Conservation (phyloP, 2,113 vertebrate genomes). For the Aegotheles bennettii region DNA sequence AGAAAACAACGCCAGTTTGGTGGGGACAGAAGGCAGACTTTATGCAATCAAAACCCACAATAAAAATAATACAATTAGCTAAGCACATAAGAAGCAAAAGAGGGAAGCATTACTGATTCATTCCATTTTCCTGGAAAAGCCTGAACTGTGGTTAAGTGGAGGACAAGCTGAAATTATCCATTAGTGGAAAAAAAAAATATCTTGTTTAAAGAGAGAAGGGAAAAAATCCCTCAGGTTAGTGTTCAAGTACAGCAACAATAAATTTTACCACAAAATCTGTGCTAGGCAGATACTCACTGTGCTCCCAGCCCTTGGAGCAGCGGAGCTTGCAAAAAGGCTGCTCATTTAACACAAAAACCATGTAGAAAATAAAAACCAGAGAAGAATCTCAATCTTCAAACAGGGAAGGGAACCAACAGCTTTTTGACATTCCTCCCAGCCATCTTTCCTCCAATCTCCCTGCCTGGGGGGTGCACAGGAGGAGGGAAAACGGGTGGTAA, state of each 20-base stretch:
- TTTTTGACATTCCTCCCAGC: not conserved
- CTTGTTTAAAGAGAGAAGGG: not conserved
- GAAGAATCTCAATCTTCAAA: not conserved
- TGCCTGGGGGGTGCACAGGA: not conserved
- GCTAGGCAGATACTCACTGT: not conserved
- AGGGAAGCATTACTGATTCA: not conserved
- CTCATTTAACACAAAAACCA: not conserved
- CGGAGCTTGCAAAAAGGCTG: not conserved
- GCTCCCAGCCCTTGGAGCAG: not conserved
- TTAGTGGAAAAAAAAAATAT: not conserved
- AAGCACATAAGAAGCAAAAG: not conserved
- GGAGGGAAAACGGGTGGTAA: fast-evolving
- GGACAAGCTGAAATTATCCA: conserved; percentile 11
- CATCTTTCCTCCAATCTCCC: not conserved
- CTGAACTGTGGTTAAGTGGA: not conserved
- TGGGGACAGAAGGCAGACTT: not conserved
- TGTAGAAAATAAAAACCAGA: not conserved
- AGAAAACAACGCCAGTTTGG: not conserved
- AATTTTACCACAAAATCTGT: not conserved
- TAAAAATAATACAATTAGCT: not conserved
- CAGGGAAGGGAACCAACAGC: not conserved
- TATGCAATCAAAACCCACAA: not conserved
- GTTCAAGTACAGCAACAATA: not conserved
- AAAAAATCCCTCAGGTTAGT: not conserved
- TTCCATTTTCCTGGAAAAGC: not conserved